A percentile compares a stretch with the other conserved stretches of the same genome.
Evolutionary conservation across 2,888 invertebrate species (phyloP).

Genomic region (Scrobipalpa atriplicella): DNA sequence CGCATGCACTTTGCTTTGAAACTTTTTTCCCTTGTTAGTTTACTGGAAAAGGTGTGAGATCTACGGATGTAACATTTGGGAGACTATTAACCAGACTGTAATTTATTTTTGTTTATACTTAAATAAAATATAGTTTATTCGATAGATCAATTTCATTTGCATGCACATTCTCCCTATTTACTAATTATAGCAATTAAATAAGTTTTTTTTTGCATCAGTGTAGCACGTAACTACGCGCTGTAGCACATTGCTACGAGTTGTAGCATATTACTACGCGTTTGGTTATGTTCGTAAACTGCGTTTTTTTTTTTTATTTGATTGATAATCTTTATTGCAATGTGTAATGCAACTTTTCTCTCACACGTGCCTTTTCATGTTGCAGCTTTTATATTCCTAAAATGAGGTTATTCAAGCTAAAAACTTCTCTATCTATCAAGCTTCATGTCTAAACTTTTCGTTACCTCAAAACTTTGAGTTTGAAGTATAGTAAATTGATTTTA

Average conservation of each 20-base stretch:
- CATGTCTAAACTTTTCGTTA: constrained; percentile 15
- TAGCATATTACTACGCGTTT: background rate
- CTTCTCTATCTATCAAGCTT: constrained; percentile 45
- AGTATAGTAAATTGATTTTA: background rate
- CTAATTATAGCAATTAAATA: background rate
- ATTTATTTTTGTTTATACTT: too few species aligned
- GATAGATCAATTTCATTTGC: too few species aligned
- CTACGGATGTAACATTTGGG: background rate
- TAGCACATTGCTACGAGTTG: background rate
- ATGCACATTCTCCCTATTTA: too few species aligned
- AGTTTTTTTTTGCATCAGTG: too few species aligned
- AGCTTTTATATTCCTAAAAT: constrained; percentile 44
- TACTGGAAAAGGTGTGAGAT: background rate
- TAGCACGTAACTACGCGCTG: background rate
- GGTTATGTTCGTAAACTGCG: too few species aligned
- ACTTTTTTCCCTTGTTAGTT: background rate
- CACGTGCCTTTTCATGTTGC: constrained; percentile 37
- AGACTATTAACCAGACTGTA: too few species aligned
- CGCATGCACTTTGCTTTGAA: constrained; percentile 3
- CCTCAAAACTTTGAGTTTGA: constrained; percentile 6
- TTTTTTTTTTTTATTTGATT: too few species aligned
- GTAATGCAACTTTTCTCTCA: background rate
- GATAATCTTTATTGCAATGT: background rate
- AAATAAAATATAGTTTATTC: too few species aligned
- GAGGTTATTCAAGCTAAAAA: constrained; percentile 48